Evolutionary conservation across 2,888 invertebrate genomes (phyloP), one percentile per base, ranked within the genome.

Genomic region (Nomada fabriciana): DNA sequence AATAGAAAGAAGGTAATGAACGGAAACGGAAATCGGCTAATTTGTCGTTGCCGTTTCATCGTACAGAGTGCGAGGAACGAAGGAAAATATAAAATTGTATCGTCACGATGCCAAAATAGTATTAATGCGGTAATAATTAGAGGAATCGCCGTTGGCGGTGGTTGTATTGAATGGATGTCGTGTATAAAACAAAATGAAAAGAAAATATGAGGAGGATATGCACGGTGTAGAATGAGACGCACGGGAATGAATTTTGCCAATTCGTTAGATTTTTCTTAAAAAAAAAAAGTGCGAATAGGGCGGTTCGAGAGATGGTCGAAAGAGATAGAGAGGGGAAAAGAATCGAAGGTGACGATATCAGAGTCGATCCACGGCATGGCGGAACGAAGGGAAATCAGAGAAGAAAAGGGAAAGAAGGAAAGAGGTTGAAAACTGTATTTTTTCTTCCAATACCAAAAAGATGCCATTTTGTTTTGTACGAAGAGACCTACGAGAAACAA

Each of bases 371-470:
- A 11, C 42, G 36, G 68, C 68, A 57, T 23, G 47, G 36, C 29
- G n/a, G 65, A 76, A 42, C 25, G 60, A 74, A 57, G 43, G 43
- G 61, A 47, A 57, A 76, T 23, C 69, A 65, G 71, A 70, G 57
- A 88, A 86, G 86, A 87, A 84, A 73, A 78, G 80, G 78, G 84
- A 82, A 84, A 79, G 65, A 87, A 87, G 84, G 86, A 89, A 87
- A 84, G 80, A 90, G 91, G 91, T 91, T 91, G 88, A 90, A 90
- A 90, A 91, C 90, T 91, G 92, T 91, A 93, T 93, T 93, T 93
- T 93, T 93, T 93, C 93, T 94, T 93, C 93, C 92, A 92, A 93
- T 93, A 93, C 93, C 93, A 94, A 94, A 94, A 93, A 91, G 91
- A 93, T 92, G 91, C 90, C 93, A 93, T 93, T 93, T 93, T 93